Base-by-base conservation (phyloP, 35 echinoderm and acorn worm species). In the Acanthaster planci region DNA sequence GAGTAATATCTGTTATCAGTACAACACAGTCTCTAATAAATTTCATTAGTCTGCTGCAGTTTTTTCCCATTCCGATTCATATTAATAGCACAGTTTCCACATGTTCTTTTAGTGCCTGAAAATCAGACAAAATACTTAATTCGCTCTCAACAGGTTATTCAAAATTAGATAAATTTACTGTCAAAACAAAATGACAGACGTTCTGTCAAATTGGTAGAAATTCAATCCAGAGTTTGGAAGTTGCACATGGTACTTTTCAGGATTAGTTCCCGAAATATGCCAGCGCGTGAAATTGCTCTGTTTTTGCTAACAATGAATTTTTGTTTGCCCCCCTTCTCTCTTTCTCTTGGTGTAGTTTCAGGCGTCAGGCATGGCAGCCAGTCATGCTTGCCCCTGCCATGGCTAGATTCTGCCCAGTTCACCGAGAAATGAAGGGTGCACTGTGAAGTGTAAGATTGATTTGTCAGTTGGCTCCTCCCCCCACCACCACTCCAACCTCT, bases 281-380 rank as follows among this genome's bases (percentile, higher is more conserved):
- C 27, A 59, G 19, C 56, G 27, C 8, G 56, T 59, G 12, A 59
- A 59, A 26, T 26, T 59, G 56, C 19, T 59, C 56, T 59, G 27
- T 26, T 26, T 19, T 27, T 72, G 64, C 14, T 72, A 29, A 47
- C 42, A 12, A 47, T 47, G 42, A 47, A 47, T 47, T 47, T n/a
- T n/a, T n/a, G n/a, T n/a, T n/a, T n/a, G n/a, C n/a, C n/a, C 42
- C 42, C 12, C 42, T 12, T 12, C 42, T 12, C 42, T 47, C 34
- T 29, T 29, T 29, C 34, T 29, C 64, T 34, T 72, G 23, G 64
- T 72, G 21, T 72, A 26, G 64, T 72, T 26, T 26, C 64, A 26
- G 22, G 64, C 22, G 64, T 72, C 64, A 72, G 23, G 19, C 64
- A 72, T 72, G 64, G 23, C 26, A 72, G 64, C 30, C 64, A 72